Conservation (phyloP, 2,113 vertebrate genomes). For the Zosterops japonicus region DNA sequence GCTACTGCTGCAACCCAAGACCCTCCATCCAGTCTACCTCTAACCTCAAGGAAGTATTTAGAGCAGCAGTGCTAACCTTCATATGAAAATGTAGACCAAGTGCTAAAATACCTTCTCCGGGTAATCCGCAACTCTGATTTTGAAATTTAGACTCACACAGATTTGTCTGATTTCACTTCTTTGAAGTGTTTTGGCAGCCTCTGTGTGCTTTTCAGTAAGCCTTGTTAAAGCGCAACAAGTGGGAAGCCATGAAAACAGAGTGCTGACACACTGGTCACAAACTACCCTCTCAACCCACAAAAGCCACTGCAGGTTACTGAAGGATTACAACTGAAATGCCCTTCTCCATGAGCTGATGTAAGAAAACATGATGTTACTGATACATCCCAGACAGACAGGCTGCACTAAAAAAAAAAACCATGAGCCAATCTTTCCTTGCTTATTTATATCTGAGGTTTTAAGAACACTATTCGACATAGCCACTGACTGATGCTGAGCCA, state of each 20-base stretch:
- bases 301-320: not conserved
- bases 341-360: not conserved
- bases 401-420: not conserved
- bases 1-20: not conserved
- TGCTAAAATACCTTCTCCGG: not conserved
- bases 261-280: not conserved
- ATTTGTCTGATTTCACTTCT: not conserved
- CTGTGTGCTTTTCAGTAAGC: not conserved
- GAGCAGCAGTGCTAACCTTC: not conserved
- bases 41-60: not conserved
- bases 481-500: not conserved
- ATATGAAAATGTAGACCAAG: not conserved
- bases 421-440: not conserved
- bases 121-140: not conserved
- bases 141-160: accelerated
- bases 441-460: not conserved
- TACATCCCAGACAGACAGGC: not conserved
- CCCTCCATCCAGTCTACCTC: not conserved
- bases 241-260: not conserved
- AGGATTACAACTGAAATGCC: not conserved
- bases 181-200: not conserved
- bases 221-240: not conserved
- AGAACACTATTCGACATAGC: not conserved
- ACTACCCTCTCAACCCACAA: not conserved
- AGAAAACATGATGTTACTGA: not conserved